A percentile compares a stretch with the other conserved stretches of the same genome.
phyloP scores from a whole-genome alignment of 1,140 invertebrate genomes.

The Meloidogyne floridensis region DNA sequence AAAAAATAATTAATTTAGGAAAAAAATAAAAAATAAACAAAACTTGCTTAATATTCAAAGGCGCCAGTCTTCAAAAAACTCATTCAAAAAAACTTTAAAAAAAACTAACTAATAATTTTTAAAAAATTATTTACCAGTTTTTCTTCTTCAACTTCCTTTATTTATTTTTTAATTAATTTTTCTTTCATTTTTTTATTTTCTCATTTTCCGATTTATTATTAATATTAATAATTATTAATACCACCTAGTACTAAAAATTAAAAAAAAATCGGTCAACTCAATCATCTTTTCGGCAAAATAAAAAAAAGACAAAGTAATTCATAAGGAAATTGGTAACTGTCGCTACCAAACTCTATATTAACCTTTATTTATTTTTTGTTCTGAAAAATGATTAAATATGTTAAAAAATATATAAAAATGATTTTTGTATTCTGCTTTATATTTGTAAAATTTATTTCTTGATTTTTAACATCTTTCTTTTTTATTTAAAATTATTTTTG shows the following conservation, averaged over 20 bases:
- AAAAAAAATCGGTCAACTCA: constrained; percentile 1
- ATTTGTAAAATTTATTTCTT: too few species aligned
- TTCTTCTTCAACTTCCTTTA: not conserved
- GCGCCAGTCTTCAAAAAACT: not conserved
- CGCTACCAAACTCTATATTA: too few species aligned
- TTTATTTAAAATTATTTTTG: too few species aligned
- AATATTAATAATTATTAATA: constrained; percentile 7
- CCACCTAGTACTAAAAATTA: constrained; percentile 2
- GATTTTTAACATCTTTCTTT: too few species aligned
- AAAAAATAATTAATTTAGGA: too few species aligned
- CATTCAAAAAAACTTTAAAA: too few species aligned
- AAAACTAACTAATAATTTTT: not conserved
- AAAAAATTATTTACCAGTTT: constrained; percentile 9
- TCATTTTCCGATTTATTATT: not conserved
- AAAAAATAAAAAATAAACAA: too few species aligned
- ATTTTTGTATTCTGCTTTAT: too few species aligned
- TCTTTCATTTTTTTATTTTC: not conserved
- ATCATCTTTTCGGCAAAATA: constrained; percentile 6
- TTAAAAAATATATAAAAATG: too few species aligned
- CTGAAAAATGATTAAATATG: too few species aligned
- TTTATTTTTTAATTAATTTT: not conserved
- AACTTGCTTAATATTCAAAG: not conserved
- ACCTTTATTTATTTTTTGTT: too few species aligned
- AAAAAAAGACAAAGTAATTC: not conserved
- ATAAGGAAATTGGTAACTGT: not conserved